Evolutionary conservation across 2,888 invertebrate genomes (phyloP).

Genomic region (Anoplius nigerrimus): DNA sequence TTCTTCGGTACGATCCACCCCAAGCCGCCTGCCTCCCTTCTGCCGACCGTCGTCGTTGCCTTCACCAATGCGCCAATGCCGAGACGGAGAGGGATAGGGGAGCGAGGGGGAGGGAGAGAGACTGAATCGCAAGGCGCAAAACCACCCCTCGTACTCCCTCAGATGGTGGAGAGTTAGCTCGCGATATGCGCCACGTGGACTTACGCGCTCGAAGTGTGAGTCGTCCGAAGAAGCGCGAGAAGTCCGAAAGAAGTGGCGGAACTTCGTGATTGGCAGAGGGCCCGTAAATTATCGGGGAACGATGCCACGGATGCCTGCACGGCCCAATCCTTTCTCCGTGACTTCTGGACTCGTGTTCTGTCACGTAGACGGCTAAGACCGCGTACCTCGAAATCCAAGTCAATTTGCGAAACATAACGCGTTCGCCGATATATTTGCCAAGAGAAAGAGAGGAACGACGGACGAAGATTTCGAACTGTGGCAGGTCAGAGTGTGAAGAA

Average conservation of each 20-base stretch:
- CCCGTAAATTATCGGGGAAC: conserved; percentile 7
- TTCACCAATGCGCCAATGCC: conserved; percentile 23
- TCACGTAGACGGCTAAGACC: background rate
- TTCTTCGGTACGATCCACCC: conserved; percentile 66
- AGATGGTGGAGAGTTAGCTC: background rate
- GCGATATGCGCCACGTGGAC: background rate
- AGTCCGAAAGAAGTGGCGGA: background rate
- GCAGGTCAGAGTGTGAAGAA: too few relatives aligned
- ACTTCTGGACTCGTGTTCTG: background rate
- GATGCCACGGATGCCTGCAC: conserved; percentile 4
- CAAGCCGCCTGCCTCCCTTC: conserved; percentile 9
- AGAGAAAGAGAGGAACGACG: background rate
- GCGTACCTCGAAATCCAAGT: conserved; percentile 1
- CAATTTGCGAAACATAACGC: background rate
- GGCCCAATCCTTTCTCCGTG: background rate
- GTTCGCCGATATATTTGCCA: background rate
- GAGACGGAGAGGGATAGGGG: background rate
- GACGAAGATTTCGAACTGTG: too few relatives aligned
- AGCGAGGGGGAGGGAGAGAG: background rate
- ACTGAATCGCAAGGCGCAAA: conserved; percentile 17
- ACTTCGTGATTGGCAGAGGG: conserved; percentile 7
- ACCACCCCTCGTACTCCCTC: conserved; percentile 3
- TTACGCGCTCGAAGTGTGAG: background rate
- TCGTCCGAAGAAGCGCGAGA: background rate
- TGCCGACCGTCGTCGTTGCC: conserved; percentile 41